Evolutionary conservation across 2,888 invertebrate genomes (phyloP).

Genomic region (Fragum fragum): DNA sequence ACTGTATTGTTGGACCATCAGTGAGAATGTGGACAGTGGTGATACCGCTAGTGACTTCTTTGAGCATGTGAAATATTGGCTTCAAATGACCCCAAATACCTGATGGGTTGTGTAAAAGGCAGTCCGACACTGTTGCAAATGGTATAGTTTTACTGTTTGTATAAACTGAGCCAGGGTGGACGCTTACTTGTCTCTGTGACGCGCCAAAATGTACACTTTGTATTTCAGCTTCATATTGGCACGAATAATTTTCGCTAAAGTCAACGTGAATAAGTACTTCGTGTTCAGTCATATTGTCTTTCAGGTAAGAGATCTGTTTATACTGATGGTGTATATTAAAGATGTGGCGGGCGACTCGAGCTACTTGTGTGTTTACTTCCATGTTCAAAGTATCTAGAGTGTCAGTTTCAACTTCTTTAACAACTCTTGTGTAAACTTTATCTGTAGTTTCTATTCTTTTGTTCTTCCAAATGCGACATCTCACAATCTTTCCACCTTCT

Average conservation of each 20-base stretch:
- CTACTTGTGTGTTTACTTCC: too few relatives aligned
- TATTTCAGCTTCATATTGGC: constrained; percentile 83
- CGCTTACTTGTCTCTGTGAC: constrained; percentile 78
- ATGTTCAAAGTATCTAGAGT: too few relatives aligned
- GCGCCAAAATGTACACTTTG: constrained; percentile 82
- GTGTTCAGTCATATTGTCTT: constrained; percentile 57
- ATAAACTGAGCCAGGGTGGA: constrained; percentile 86
- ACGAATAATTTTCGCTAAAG: constrained; percentile 85
- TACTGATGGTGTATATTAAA: constrained; percentile 66
- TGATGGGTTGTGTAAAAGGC: constrained; percentile 78
- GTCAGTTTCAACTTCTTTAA: too few relatives aligned
- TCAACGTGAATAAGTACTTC: constrained; percentile 78
- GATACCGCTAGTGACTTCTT: not conserved
- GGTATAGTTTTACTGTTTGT: not conserved
- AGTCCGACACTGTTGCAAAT: constrained; percentile 23
- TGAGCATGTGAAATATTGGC: constrained; percentile 71
- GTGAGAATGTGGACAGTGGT: constrained; percentile 72
- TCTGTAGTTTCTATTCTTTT: too few relatives aligned
- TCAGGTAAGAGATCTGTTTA: constrained; percentile 49
- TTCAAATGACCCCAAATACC: constrained; percentile 86
- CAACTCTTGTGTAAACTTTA: too few relatives aligned
- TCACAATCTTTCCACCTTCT: too few relatives aligned
- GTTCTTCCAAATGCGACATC: too few relatives aligned
- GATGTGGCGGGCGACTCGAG: too few relatives aligned
- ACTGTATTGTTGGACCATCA: constrained; percentile 85